A percentile compares a stretch with the other conserved stretches of the same genome.
Evolutionary conservation across 2,797 vertebrate genomes (phyloP).

Genomic region (Cottoperca gobio): DNA sequence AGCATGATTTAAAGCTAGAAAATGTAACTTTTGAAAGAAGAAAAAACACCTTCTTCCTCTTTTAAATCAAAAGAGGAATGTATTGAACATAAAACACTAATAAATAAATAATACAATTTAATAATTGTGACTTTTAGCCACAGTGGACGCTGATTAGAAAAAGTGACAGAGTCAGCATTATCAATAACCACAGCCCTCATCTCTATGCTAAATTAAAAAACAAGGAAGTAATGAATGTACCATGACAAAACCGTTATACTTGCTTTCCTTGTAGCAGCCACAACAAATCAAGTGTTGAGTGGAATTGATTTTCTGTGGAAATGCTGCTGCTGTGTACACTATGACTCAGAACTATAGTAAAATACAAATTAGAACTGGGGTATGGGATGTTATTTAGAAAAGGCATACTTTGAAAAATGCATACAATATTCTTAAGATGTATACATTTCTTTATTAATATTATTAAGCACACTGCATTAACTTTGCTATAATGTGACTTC

Average conservation of each 20-base stretch:
- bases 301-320: slow-evolving; percentile 1
- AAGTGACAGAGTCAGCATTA: background rate
- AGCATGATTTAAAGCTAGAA: background rate
- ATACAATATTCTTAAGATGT: no score
- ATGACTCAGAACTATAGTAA: background rate
- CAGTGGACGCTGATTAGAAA: background rate
- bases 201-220: background rate
- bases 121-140: background rate
- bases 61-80: background rate
- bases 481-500: no score
- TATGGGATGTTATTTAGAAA: background rate
- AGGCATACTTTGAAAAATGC: background rate
- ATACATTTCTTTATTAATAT: no score
- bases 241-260: background rate
- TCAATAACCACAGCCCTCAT: background rate
- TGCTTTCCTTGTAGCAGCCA: background rate
- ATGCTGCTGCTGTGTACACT: slow-evolving; percentile 9
- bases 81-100: background rate
- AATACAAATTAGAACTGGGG: background rate
- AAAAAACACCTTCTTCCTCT: background rate
- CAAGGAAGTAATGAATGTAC: background rate
- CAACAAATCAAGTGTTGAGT: background rate
- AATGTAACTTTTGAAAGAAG: background rate
- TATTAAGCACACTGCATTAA: no score
- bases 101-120: no score